Evolutionary conservation across 2,888 invertebrate genomes (phyloP).

Genomic region (Fissipunctia ypsillon): DNA sequence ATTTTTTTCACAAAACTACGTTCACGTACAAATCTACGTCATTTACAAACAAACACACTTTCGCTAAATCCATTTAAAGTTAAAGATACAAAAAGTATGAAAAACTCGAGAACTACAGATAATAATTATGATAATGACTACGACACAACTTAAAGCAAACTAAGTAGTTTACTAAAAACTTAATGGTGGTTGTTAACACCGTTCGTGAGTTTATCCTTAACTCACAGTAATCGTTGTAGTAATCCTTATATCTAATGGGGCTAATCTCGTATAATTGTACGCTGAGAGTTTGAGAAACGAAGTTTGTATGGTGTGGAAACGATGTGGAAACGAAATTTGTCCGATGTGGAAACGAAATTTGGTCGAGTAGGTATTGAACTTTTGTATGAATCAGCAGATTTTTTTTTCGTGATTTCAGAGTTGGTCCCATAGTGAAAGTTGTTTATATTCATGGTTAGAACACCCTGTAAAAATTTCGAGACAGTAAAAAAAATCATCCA

Average conservation of each 20-base stretch:
- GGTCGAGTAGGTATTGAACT: too few relatives aligned
- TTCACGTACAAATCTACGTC: background rate
- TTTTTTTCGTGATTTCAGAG: too few relatives aligned
- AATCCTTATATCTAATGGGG: slow-evolving; percentile 68
- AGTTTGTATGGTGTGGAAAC: slow-evolving; percentile 32
- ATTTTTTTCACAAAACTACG: background rate
- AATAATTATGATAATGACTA: slow-evolving; percentile 41
- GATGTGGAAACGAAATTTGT: too few relatives aligned
- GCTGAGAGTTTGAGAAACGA: slow-evolving; percentile 51
- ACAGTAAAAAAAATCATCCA: too few relatives aligned
- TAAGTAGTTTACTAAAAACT: slow-evolving; percentile 51
- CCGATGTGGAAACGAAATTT: too few relatives aligned
- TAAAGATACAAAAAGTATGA: slow-evolving; percentile 6
- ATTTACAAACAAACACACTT: slow-evolving; percentile 5
- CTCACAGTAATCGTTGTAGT: slow-evolving; percentile 63
- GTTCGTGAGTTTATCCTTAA: slow-evolving; percentile 45
- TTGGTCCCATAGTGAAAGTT: too few relatives aligned
- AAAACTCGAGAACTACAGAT: slow-evolving; percentile 31
- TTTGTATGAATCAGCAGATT: too few relatives aligned
- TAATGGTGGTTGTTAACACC: slow-evolving; percentile 47
- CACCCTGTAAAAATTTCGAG: too few relatives aligned
- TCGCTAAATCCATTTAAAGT: background rate
- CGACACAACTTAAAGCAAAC: slow-evolving; percentile 30
- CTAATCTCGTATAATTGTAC: slow-evolving; percentile 73
- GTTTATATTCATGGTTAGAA: too few relatives aligned